Percentiles rank a stretch among this genome's conserved stretches.
These are phyloP conservation scores for Brassicogethes aeneus DNA, from an alignment of 2,888 invertebrate genomes.

Conservation along the genomic window DNA sequence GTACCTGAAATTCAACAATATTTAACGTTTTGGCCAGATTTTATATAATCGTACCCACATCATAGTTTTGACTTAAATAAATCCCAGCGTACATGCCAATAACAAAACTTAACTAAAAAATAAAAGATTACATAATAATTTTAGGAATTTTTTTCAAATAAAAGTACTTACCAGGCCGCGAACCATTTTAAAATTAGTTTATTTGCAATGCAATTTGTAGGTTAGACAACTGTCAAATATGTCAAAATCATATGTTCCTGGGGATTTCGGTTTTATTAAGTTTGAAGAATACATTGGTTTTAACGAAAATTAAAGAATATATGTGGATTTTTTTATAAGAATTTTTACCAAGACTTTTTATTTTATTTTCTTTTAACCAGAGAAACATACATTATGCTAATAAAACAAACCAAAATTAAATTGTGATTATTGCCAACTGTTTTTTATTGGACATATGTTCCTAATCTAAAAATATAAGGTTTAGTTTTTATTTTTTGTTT, in stretches of 20 bases:
- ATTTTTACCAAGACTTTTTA: too few relatives aligned
- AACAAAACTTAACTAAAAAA: constrained; percentile 57
- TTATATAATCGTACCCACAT: constrained; percentile 43
- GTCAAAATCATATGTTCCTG: neutral
- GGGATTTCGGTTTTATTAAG: neutral
- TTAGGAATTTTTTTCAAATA: too few relatives aligned
- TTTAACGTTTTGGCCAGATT: neutral
- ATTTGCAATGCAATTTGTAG: neutral
- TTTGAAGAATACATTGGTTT: neutral
- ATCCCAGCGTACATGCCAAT: constrained; percentile 65
- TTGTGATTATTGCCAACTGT: neutral
- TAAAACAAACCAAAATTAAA: neutral
- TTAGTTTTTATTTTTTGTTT: neutral
- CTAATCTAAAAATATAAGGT: neutral
- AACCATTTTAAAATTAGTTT: constrained; percentile 24
- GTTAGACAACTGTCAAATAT: neutral
- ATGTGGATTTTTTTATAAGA: too few relatives aligned
- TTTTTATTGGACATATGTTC: neutral
- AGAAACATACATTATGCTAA: too few relatives aligned
- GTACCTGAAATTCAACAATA: constrained; percentile 52
- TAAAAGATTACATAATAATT: constrained; percentile 20
- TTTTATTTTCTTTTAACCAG: too few relatives aligned
- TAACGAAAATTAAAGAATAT: too few relatives aligned
- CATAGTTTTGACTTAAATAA: constrained; percentile 66
- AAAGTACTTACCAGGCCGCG: constrained; percentile 32